Evolutionary conservation across 2,797 vertebrate species (phyloP).

Genomic region (Acrossocheilus fasciatus): DNA sequence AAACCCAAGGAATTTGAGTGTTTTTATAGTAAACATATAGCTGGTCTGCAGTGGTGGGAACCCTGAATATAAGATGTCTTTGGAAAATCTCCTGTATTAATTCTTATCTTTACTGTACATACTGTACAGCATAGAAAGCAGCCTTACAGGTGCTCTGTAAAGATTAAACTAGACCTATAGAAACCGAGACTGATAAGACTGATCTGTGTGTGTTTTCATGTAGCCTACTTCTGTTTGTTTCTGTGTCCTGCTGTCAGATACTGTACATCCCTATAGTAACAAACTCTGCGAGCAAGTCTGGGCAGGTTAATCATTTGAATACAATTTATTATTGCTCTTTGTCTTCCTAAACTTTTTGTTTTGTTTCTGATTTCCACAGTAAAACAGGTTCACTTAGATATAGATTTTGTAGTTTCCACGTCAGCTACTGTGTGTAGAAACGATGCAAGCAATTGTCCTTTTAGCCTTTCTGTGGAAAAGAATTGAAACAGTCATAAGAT

Average conservation of each 20-base stretch:
- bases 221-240: not conserved
- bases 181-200: conserved; percentile 1
- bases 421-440: not conserved
- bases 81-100: not conserved
- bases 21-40: not conserved
- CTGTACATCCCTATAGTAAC: not conserved
- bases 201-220: not conserved
- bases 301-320: conserved; percentile 6
- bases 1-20: not conserved
- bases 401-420: not conserved
- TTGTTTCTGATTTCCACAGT: not conserved
- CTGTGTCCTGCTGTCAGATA: not conserved
- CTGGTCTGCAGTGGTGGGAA: not conserved
- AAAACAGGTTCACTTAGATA: not conserved
- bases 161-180: conserved; percentile 25
- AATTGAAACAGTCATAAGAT: not conserved
- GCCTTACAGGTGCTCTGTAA: not conserved
- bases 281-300: conserved; percentile 10
- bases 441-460: not conserved
- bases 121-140: not conserved
- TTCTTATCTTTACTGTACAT: conserved; percentile 10
- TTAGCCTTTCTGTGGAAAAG: not conserved
- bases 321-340: not conserved
- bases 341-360: conserved; percentile 9
- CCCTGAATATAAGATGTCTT: not conserved